These are phyloP conservation scores for Diplazon laetatorius DNA, from an alignment of 2,888 invertebrate species.

Conservation along the genomic window DNA sequence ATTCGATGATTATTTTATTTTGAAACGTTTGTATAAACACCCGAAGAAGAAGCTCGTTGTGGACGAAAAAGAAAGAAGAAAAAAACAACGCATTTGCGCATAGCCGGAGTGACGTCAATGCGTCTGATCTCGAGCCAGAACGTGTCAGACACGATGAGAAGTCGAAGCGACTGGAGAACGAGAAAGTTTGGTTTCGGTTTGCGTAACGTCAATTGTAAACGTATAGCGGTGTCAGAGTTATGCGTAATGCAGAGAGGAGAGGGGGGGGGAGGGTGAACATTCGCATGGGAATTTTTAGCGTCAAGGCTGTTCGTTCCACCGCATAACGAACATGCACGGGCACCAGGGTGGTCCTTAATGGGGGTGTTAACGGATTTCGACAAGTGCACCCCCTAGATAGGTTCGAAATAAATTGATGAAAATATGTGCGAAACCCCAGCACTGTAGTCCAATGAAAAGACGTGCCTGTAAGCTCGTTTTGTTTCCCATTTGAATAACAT, in stretches of 20 bases:
- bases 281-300: conserved; percentile 58
- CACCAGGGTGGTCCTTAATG: no score
- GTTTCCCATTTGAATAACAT: no score
- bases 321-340: no score
- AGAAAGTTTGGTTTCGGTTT: conserved; percentile 45
- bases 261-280: conserved; percentile 31
- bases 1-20: no score
- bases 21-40: background rate
- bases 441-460: no score
- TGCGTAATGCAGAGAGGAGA: background rate
- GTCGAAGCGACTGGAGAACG: conserved; percentile 15
- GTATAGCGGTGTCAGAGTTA: conserved; percentile 1
- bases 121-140: background rate
- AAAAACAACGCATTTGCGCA: background rate
- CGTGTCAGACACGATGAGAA: conserved; percentile 14
- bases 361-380: no score
- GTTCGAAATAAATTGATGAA: no score
- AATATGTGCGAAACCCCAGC: no score
- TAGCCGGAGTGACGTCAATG: background rate
- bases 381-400: no score
- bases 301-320: conserved; percentile 48
- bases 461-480: no score
- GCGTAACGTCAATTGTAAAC: conserved; percentile 50
- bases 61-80: no score
- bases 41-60: background rate